Evolutionary conservation across 2,113 vertebrate species (phyloP), one percentile per base, ranked within the genome.

Genomic region (Barnardius zonarius): DNA sequence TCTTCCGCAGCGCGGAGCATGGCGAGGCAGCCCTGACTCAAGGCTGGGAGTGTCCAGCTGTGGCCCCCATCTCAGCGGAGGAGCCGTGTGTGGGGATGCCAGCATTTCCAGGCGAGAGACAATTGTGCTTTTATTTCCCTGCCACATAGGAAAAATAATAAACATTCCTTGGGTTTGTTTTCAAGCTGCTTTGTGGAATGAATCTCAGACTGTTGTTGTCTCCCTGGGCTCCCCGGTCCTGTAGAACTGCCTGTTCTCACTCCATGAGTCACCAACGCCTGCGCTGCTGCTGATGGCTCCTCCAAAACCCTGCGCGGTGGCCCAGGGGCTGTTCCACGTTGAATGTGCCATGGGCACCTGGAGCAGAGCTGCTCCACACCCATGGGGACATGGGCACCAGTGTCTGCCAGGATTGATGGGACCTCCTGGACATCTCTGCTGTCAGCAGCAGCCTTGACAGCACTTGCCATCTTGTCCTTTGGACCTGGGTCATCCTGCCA

Each of bases 121-220:
- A 97, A 96, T 97, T 46, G 57, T 24, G 80, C 95, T 96, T 96
- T 96, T 91, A 90, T 96, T 96, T 96, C 93, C 86, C 86, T 68
- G 86, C 90, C 91, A 86, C 92, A 82, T 23, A 93, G 92, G 95
- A 93, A 93, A 96, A 96, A 94, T 82, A 95, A 96, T 86, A 95
- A 94, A 96, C 93, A 93, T 96, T 97, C 93, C 88, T 94, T 0
- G 83, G 90, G 77, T 86, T 95, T 96, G 96, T 95, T 96, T 96
- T 92, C 90, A 91, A 92, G 83, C 90, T 76, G 95, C 92, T 94
- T 79, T 61, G 93, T 33, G 90, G 92, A 96, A 97, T 93, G 89
- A 97, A 96, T 96, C 90, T 92, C 95, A 94, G 95, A 88, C 80
- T 93, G 95, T 93, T 96, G 78, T 90, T 96, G 95, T 94, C 90